phyloP scores from a whole-genome alignment of 2,797 vertebrate genomes.

The Leptatherina wallacei region DNA sequence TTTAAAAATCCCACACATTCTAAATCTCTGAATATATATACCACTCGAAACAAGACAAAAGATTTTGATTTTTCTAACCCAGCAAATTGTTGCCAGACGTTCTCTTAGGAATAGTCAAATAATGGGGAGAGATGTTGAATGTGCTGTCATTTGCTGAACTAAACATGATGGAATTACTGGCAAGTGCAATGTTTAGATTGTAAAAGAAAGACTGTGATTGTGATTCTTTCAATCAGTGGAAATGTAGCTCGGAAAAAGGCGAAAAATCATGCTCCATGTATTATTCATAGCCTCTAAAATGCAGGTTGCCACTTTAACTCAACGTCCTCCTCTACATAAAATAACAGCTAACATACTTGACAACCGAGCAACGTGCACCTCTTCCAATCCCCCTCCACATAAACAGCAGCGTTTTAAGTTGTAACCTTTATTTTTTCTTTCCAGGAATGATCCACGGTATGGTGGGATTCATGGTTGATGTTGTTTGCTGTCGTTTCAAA shows the following conservation, averaged over 20 bases:
- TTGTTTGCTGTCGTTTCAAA: slow-evolving; percentile 94
- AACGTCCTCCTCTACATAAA: slow-evolving; percentile 1
- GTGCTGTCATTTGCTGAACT: background rate
- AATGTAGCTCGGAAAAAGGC: background rate
- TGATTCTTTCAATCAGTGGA: background rate
- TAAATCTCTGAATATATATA: background rate
- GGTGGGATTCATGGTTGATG: slow-evolving; percentile 91
- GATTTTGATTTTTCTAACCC: background rate
- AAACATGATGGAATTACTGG: background rate
- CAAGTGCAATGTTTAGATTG: background rate
- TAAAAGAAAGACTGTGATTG: background rate
- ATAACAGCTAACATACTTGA: background rate
- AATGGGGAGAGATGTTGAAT: background rate
- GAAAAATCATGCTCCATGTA: background rate
- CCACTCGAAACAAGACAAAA: background rate
- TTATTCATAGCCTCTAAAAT: slow-evolving; percentile 20
- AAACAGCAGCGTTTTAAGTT: background rate
- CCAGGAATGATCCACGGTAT: slow-evolving; percentile 94
- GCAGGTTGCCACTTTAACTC: slow-evolving; percentile 1
- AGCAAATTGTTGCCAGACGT: background rate
- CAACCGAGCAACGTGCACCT: background rate
- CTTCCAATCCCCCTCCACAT: background rate
- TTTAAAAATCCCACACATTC: background rate
- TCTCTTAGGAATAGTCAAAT: background rate
- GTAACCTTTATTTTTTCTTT: slow-evolving; percentile 5